Base-by-base conservation (phyloP, 2,113 vertebrate species). In the Nothobranchius furzeri region DNA sequence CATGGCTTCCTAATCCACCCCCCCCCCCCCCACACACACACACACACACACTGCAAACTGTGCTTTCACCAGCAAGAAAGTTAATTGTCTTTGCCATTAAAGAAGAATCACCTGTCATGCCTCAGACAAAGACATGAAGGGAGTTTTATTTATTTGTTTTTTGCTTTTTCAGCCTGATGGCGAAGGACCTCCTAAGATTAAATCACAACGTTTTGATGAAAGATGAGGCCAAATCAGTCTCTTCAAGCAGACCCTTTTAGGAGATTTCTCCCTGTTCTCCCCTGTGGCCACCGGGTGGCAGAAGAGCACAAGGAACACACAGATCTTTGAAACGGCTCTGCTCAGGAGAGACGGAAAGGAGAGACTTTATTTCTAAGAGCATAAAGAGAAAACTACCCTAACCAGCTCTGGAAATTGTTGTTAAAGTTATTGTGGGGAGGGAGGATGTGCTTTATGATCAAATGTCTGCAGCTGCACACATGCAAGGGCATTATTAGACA, bases 251-350 rank as follows among this genome's bases (percentile, higher is more conserved):
- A 75, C 43, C 15, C 60, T 74, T 75, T 81, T 73, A 65, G 58
- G 77, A 85, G 60, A 56, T 45, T 49, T 56, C 25, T 35, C 58
- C 68, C 58, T 57, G 36, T 79, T 90, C 78, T 86, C 53, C 52
- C 60, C 1, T 36, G 73, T 55, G 69, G 36, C 90, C 93, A 91
- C 91, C 82, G 76, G 93, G 91, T 92, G 93, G 91, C 92, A 92
- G 86, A 91, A 92, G 88, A 92, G 89, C 65, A 92, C 91, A 91
- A 85, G 89, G 83, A 90, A 92, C 90, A 92, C 90, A 1, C 4
- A 7, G 9, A 36, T 66, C 70, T 52, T 81, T 71, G 68, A 73
- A 82, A 75, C 11, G 1, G 56, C 71, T 82, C 74, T 49, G 35
- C 48, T 75, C 58, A 35, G 42, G 64, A 60, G 50, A 30, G 30